Base-by-base conservation (phyloP, 2,113 vertebrate species). In the Gracilinanus agilis region DNA sequence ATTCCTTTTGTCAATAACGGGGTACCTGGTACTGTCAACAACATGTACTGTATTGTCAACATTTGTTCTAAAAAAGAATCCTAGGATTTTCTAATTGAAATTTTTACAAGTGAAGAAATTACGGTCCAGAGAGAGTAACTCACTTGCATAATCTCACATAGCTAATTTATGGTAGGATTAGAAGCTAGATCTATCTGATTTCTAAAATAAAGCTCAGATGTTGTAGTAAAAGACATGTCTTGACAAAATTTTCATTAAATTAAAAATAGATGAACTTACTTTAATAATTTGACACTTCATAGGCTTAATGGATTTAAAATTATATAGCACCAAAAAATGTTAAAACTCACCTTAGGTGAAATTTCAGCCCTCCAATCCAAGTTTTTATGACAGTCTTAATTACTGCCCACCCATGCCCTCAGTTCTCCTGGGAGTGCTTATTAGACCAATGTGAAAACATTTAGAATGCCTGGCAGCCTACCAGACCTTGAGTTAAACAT, bases 391-490 rank as follows among this genome's bases (percentile, higher is more conserved):
- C 96, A 98, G 96, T 97, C 93, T 96, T 98, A 98, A 98, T 98
- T 97, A 98, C 97, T 97, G 97, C 98, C 97, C 94, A 93, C 93
- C 96, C 98, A 89, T 92, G 96, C 94, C 90, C 3, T 97, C 96
- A 96, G 95, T 88, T 95, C 97, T 97, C 97, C 97, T 97, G 98
- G 98, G 97, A 98, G 97, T 97, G 97, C 97, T 98, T 97, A 97
- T 96, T 98, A 97, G 97, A 95, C 96, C 95, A 96, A 96, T 98
- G 98, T 98, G 98, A 98, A 98, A 98, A 98, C 98, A 98, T 98
- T 98, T 97, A 96, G 98, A 98, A 98, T 91, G 97, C 92, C 97
- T 98, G 98, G 98, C 98, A 98, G n/a, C 93, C 96, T 97, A 97
- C 98, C 98, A 99, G 97, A 94, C 95, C 95, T 97, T 27, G 96